Percentiles rank a stretch among this genome's conserved stretches.
Conservation (phyloP, 2,797 vertebrate genomes). For the Sylvilagus floridanus region DNA sequence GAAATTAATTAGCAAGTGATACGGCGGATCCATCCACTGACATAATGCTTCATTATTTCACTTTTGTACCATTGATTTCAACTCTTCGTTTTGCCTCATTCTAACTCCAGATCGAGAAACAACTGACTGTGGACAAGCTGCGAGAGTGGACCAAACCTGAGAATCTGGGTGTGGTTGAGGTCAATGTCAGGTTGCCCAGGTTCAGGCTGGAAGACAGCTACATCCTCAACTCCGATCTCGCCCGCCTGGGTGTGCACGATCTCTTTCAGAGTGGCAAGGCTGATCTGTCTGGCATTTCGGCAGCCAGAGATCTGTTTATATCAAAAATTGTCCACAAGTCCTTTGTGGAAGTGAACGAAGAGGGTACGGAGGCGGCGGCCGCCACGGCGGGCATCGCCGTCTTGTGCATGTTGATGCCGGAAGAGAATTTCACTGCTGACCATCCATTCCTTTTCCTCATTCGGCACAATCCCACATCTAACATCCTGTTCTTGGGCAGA, state of each 20-base stretch:
- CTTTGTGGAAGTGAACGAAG: constrained; percentile 97
- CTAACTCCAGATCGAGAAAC: constrained; percentile 91
- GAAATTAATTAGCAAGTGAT: background rate
- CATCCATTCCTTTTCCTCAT: constrained; percentile 97
- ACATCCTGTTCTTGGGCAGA: constrained; percentile 93
- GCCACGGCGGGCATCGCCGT: constrained; percentile 89
- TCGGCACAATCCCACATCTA: constrained; percentile 91
- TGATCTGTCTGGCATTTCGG: constrained; percentile 94
- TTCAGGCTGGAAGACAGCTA: constrained; percentile 95
- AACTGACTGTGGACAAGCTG: constrained; percentile 91
- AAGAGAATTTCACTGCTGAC: constrained; percentile 91
- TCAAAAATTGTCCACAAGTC: constrained; percentile 95
- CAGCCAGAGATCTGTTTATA: constrained; percentile 89
- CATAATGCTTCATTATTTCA: background rate
- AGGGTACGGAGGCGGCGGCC: constrained; percentile 95
- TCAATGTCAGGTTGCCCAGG: constrained; percentile 91
- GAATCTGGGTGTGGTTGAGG: constrained; percentile 87
- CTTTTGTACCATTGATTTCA: background rate
- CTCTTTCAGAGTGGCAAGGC: constrained; percentile 90
- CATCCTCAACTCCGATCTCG: constrained; percentile 88
- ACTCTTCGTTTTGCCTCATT: constrained; percentile 44
- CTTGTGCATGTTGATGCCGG: constrained; percentile 84
- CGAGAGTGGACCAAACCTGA: constrained; percentile 91
- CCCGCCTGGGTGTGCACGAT: constrained; percentile 90
- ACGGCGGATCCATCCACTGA: background rate